A percentile compares a stretch with the other conserved stretches of the same genome.
phyloP scores from a whole-genome alignment of 2,888 invertebrate genomes.

The Chloroclystis v-ata region DNA sequence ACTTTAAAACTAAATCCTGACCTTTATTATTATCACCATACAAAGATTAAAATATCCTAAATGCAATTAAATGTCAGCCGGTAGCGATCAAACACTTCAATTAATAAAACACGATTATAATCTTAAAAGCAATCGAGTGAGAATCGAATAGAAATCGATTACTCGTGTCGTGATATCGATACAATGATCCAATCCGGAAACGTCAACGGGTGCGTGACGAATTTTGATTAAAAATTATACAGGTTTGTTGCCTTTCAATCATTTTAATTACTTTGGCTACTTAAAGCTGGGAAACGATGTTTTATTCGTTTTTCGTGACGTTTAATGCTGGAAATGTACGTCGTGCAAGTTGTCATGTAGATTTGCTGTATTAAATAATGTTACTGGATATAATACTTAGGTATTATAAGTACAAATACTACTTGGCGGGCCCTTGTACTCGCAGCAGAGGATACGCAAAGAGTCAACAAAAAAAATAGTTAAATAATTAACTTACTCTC shows the following conservation, averaged over 20 bases:
- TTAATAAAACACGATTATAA: slow-evolving; percentile 17
- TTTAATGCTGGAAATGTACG: neutral
- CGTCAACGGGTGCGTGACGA: slow-evolving; percentile 31
- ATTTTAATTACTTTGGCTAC: neutral
- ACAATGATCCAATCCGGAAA: slow-evolving; percentile 39
- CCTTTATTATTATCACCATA: no score
- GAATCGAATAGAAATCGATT: slow-evolving; percentile 30
- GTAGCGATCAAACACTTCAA: slow-evolving; percentile 12
- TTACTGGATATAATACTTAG: no score
- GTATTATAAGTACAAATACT: no score
- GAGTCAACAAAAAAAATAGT: no score
- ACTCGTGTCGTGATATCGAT: slow-evolving; percentile 26
- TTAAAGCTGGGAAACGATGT: neutral
- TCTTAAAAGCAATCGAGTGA: slow-evolving; percentile 15
- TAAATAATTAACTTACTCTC: no score
- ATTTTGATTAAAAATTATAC: slow-evolving; percentile 42
- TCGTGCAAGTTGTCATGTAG: no score
- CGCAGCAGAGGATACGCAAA: no score
- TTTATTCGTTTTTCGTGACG: neutral
- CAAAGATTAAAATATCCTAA: neutral
- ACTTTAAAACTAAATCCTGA: no score
- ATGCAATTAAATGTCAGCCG: neutral
- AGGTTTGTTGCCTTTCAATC: slow-evolving; percentile 15
- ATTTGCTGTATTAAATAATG: no score
- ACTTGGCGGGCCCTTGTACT: no score